These are phyloP conservation scores for Numenius phaeopus DNA, from an alignment of 2,797 vertebrate species.

Conservation along the genomic window DNA sequence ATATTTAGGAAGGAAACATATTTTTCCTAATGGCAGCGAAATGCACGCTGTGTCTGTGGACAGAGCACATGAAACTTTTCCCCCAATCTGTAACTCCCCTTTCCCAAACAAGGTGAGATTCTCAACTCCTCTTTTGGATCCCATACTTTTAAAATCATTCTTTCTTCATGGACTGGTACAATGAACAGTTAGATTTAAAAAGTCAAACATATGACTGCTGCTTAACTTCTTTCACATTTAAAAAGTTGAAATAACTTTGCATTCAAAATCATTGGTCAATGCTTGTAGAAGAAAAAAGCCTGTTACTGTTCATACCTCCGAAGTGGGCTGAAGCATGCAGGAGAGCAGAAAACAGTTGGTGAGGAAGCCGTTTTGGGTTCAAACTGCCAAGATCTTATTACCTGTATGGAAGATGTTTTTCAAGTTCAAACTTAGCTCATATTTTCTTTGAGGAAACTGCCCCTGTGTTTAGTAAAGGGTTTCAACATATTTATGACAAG, in stretches of 20 bases:
- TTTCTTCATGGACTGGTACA: not conserved
- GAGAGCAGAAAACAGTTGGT: not conserved
- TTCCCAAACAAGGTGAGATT: not conserved
- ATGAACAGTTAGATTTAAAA: not conserved
- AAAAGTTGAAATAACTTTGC: not conserved
- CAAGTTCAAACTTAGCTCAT: not conserved
- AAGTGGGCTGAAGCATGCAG: not conserved
- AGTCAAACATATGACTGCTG: not conserved
- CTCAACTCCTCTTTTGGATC: not conserved
- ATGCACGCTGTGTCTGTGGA: not conserved
- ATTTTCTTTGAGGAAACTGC: not conserved
- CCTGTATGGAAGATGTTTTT: not conserved
- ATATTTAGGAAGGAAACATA: not conserved
- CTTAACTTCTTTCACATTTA: not conserved
- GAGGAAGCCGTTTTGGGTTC: not conserved
- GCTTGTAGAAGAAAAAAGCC: not conserved
- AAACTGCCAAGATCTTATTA: not conserved
- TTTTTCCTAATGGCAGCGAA: not conserved
- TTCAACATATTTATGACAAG: not conserved
- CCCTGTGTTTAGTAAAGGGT: not conserved
- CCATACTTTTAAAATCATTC: not conserved
- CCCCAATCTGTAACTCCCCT: accelerated
- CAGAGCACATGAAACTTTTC: not conserved
- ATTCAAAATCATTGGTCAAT: not conserved
- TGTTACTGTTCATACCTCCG: not conserved